These are phyloP conservation scores for Seladonia tumulorum DNA, from an alignment of 2,888 invertebrate species.

Conservation along the genomic window DNA sequence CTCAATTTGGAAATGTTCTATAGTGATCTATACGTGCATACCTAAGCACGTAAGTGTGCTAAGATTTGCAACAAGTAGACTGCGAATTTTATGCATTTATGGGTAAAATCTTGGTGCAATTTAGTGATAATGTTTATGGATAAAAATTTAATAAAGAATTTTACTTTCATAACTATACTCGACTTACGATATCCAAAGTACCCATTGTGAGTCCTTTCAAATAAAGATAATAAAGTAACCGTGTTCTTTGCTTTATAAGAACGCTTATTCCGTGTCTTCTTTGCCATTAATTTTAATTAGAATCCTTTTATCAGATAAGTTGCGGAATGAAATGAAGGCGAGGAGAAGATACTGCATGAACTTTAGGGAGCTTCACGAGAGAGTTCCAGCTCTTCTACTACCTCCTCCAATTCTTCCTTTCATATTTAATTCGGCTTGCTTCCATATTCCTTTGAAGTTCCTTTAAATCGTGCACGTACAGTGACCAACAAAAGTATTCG, in stretches of 20 bases:
- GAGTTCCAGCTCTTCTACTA: conserved; percentile 9
- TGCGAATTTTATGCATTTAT: too few relatives aligned
- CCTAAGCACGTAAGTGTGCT: too few relatives aligned
- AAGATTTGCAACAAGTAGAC: too few relatives aligned
- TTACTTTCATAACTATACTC: background rate
- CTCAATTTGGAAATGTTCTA: too few relatives aligned
- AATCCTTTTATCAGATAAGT: background rate
- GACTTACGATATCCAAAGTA: background rate
- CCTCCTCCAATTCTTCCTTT: background rate
- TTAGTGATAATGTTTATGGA: too few relatives aligned
- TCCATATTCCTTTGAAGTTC: conserved; percentile 19
- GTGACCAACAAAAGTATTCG: background rate
- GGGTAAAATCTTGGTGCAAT: too few relatives aligned
- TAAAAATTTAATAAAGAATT: too few relatives aligned
- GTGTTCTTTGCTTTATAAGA: background rate
- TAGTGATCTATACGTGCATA: too few relatives aligned
- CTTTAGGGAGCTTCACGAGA: conserved; percentile 19
- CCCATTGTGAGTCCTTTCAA: background rate
- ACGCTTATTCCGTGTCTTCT: background rate
- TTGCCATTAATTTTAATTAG: background rate
- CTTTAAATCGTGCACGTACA: conserved; percentile 10
- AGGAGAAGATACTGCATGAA: background rate
- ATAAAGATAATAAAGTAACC: background rate
- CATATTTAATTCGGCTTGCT: conserved; percentile 27
- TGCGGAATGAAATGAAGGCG: background rate